Base-by-base conservation (phyloP, 2,888 invertebrate genomes). In the Aleiodes alternator region DNA sequence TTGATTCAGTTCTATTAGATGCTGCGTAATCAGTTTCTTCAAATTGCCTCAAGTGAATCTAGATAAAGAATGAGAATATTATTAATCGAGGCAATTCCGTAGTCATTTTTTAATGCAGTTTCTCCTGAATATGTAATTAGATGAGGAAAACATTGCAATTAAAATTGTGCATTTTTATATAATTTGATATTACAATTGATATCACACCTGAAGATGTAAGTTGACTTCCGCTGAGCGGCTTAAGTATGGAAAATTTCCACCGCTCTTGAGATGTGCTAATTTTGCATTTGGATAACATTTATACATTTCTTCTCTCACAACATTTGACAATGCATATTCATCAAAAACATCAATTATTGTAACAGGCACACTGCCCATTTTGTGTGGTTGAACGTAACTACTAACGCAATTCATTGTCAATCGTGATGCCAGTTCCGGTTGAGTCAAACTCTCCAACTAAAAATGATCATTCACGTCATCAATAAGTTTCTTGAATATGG, bases 261-360 rank as follows among this genome's bases (percentile, higher is more conserved):
- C 97, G 79, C 93, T 93, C 88, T 97, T 97, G 66, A 97, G 90
- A 89, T 97, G 96, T 1, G 96, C 97, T 78, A 96, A 88, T 90
- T 95, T 96, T 0, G 96, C 96, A 77, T 94, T 92, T 0, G 97
- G 96, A 88, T 96, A 97, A 82, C 95, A 94, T 87, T 96, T 96
- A 88, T 95, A 95, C 81, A 96, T 90, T 84, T 96, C 95, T 84
- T 96, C 96, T 71, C 95, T 90, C 0, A 96, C 96, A 56, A 92
- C 88, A 78, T 93, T 92, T 76, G 96, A 95, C 66, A 97, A 90
- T 4, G 97, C 97, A 88, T 95, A 95, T 83, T 96, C 95, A 89
- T 97, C 97, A 91, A 96, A 97, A 0, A 97, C 97, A 90, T 97
- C 96, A 88, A 97, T 92, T 69, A 97, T 93, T 11, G 97, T 97